Evolutionary conservation across 2,113 vertebrate species (phyloP), one percentile per base, ranked within the genome.

Genomic region (Herpailurus yagouaroundi): DNA sequence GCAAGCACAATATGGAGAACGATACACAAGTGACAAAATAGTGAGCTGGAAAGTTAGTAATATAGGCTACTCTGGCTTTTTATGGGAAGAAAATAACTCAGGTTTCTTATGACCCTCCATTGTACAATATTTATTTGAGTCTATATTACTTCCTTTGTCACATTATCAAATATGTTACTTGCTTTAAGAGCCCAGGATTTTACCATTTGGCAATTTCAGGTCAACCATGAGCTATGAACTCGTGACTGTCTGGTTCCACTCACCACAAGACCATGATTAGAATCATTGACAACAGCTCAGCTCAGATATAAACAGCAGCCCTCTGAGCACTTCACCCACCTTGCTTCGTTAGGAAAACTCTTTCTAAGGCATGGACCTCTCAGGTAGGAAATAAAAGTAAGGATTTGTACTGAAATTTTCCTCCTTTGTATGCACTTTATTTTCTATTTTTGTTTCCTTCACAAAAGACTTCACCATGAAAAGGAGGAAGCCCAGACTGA

Each of bases 391-490:
- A 74, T 31, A n/a, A 68, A 45, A 83, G 23, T 33, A 36, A 93
- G 11, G 45, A 21, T 55, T 66, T 88, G 76, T 60, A 45, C 38
- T 55, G 29, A 86, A 55, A 36, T 92, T 60, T 81, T 50, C 36
- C 77, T 82, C 81, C 50, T 87, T 27, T 94, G 27, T 68, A 12
- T 33, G 60, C 14, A 41, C 10, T n/a, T 96, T 77, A 21, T 76
- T 93, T 57, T 92, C 86, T 89, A 5, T 89, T 87, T 83, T 92
- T 95, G 36, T 83, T 82, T 94, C 41, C 79, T 60, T 91, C 6
- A 76, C 45, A 48, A 45, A 97, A 97, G 93, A 88, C 77, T 97
- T 95, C 94, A 97, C 94, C 96, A 98, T 96, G 97, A 97, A 98
- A 96, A 97, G 82, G 69, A 98, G 85, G 83, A 97, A 98, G 45